Base-by-base conservation (phyloP, 1,140 invertebrate genomes). In the Phenacoccus solenopsis region DNA sequence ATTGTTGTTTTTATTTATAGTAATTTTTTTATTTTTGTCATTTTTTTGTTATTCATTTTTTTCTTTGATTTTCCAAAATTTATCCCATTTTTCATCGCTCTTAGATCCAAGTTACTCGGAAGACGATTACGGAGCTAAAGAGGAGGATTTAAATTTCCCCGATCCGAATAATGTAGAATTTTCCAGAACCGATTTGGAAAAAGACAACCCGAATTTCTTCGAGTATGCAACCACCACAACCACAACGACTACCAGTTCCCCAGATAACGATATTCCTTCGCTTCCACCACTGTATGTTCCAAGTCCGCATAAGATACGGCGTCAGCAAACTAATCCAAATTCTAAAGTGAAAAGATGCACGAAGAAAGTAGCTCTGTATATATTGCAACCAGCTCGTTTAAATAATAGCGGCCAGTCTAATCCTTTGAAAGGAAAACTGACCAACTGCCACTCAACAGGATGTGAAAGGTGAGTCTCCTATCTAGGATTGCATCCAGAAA, bases 391-490 rank as follows among this genome's bases (percentile, higher is more conserved):
- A 0, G 85, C 90, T 24, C 82, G 88, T 70, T 82, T 94, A 5
- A 91, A 89, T 73, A 88, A 88, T 32, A 90, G 88, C 72, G 87
- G 87, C 0, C 82, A 84, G 73, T 87, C 85, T 72, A 87, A 88
- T 77, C 88, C 88, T 2, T 78, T 91, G 0, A 90, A 94, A 79
- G 92, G 91, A n/a, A 91, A 93, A 78, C 81, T 95, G 0, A 94
- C 91, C 0, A 94, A 94, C 77, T 95, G 93, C 76, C 91, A 94
- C 76, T 84, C 87, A 27, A 90, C 90, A 21, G 90, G 91, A 73
- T 95, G 93, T 77, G 91, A 93, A 79, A 89, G 91, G 89, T 91
- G 80, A 78, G 73, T 72, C n/a, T n/a, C n/a, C n/a, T n/a, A n/a
- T n/a, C n/a, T n/a, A n/a, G n/a, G n/a, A n/a, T n/a, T n/a, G n/a